A percentile compares a stretch with the other conserved stretches of the same genome.
Evolutionary conservation across 2,113 vertebrate genomes (phyloP).

Genomic region (Entelurus aequoreus): DNA sequence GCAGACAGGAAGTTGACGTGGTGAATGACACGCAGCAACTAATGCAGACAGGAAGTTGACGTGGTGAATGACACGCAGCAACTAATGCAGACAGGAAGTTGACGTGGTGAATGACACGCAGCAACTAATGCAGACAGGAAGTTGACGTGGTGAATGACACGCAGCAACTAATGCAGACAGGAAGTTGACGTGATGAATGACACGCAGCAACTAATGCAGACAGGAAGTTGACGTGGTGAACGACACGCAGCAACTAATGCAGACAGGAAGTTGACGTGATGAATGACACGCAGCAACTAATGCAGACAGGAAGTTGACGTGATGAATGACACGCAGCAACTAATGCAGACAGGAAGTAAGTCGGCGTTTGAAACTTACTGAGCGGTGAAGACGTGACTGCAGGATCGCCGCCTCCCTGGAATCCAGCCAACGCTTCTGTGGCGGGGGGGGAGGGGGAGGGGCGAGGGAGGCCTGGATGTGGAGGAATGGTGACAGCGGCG

Average conservation of each 20-base stretch:
- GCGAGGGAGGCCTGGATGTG: conserved; percentile 22
- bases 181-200: conserved; percentile 27
- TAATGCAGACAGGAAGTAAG: too few relatives aligned
- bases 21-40: neutral
- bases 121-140: too few relatives aligned
- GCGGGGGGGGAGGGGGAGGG: conserved; percentile 26
- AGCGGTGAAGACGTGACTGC: conserved; percentile 73
- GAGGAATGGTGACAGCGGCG: conserved; percentile 14
- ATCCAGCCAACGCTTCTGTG: conserved; percentile 49
- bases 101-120: conserved; percentile 23
- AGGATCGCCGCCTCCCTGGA: conserved; percentile 61
- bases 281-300: neutral
- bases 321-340: conserved; percentile 3
- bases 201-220: too few relatives aligned
- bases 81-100: neutral
- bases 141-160: conserved; percentile 26
- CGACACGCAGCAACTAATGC: neutral
- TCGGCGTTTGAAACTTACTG: conserved; percentile 58
- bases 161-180: too few relatives aligned
- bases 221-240: conserved; percentile 25
- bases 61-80: conserved; percentile 12
- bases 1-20: conserved; percentile 15
- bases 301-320: conserved; percentile 17
- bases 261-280: conserved; percentile 19
- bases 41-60: conserved; percentile 2